Evolutionary conservation across 2,113 vertebrate genomes (phyloP).

Genomic region (Salminus brasiliensis): DNA sequence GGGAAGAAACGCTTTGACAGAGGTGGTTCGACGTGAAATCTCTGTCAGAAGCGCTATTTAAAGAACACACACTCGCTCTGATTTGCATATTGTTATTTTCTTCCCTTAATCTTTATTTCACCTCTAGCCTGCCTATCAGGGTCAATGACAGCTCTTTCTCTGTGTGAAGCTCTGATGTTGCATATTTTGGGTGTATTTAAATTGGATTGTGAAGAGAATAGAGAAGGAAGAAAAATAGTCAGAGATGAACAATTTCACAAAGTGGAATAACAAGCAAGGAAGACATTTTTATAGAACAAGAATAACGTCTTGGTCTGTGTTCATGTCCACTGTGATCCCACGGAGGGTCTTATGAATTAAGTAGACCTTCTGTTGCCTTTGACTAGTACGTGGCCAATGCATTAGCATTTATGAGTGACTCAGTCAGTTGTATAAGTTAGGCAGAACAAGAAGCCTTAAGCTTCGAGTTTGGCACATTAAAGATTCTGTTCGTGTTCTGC

Average conservation of each 20-base stretch:
- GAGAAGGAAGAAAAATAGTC: background rate
- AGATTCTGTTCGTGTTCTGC: background rate
- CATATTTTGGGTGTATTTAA: background rate
- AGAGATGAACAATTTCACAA: background rate
- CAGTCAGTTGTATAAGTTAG: background rate
- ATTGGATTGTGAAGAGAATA: background rate
- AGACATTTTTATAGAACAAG: background rate
- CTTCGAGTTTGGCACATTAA: background rate
- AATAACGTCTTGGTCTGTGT: background rate
- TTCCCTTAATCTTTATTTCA: slow-evolving; percentile 10
- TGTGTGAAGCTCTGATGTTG: background rate
- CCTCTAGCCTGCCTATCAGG: slow-evolving; percentile 2
- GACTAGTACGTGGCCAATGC: background rate
- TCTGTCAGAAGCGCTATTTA: slow-evolving; percentile 20
- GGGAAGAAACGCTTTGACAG: slow-evolving; percentile 30
- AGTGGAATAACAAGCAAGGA: background rate
- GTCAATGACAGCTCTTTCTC: background rate
- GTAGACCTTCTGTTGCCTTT: background rate
- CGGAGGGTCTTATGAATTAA: background rate
- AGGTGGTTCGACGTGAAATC: slow-evolving; percentile 14
- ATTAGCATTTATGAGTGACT: background rate
- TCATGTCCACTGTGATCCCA: background rate
- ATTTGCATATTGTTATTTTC: slow-evolving; percentile 17
- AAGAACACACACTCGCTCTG: background rate
- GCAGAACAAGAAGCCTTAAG: background rate